Conservation (phyloP, 2,797 vertebrate genomes). For the Sciurus vulgaris region DNA sequence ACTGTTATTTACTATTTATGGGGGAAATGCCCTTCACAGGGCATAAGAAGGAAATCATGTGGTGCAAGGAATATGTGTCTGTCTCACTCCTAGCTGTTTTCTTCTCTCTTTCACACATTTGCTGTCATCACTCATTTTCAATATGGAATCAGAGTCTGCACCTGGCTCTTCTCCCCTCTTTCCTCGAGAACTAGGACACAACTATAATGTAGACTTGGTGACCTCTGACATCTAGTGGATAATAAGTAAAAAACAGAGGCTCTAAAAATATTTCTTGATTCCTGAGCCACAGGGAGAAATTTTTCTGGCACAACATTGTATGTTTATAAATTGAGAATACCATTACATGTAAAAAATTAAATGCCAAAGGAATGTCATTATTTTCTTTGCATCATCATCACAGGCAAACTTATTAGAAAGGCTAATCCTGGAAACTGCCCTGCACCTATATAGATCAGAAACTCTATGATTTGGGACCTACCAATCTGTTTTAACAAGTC, state of each 20-base stretch:
- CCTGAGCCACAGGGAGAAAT: neutral
- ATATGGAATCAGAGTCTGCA: neutral
- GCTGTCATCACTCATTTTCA: constrained; percentile 1
- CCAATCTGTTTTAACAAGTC: neutral
- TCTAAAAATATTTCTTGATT: constrained; percentile 25
- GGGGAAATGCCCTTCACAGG: neutral
- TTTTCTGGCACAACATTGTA: neutral
- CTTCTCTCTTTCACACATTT: neutral
- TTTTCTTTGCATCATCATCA: neutral
- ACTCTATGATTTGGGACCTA: neutral
- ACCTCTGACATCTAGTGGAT: neutral
- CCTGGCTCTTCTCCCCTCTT: neutral
- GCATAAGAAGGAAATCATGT: neutral
- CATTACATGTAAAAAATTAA: neutral
- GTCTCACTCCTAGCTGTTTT: neutral
- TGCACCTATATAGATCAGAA: constrained; percentile 33
- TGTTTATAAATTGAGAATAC: neutral
- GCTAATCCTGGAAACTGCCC: neutral
- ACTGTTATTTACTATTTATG: constrained; percentile 55
- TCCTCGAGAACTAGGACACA: neutral
- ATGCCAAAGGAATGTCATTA: neutral
- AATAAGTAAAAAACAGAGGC: neutral
- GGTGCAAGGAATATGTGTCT: neutral
- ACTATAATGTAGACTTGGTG: neutral
- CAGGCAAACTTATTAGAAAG: neutral